Evolutionary conservation across 2,113 vertebrate species (phyloP).

Genomic region (Plotosus lineatus): DNA sequence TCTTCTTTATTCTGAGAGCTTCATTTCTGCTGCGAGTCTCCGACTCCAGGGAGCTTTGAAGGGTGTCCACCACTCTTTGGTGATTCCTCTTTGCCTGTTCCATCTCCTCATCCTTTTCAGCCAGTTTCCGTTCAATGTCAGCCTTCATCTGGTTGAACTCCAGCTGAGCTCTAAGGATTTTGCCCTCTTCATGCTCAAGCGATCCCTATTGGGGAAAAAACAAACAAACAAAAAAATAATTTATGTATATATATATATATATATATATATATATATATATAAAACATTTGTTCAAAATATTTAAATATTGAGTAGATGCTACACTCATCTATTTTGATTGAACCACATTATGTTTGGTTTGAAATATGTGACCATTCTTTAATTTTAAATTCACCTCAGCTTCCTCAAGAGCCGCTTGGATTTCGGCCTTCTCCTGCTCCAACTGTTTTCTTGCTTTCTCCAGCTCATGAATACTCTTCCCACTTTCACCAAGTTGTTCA

Average conservation of each 20-base stretch:
- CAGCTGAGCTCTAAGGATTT: conserved; percentile 84
- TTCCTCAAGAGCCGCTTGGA: conserved; percentile 74
- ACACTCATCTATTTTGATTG: neutral
- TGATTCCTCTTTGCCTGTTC: conserved; percentile 55
- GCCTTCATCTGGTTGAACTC: conserved; percentile 84
- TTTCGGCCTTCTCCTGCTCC: conserved; percentile 73
- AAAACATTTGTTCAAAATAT: neutral
- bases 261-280: too few relatives aligned
- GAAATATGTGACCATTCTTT: neutral
- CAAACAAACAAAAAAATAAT: neutral
- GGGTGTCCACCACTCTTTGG: conserved; percentile 52
- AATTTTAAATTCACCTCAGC: conserved; percentile 65
- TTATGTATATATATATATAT: too few relatives aligned
- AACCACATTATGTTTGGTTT: neutral
- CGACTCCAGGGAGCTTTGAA: conserved; percentile 53
- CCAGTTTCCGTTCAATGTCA: conserved; percentile 51
- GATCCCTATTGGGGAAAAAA: conserved; percentile 80
- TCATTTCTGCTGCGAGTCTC: conserved; percentile 70
- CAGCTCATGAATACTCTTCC: conserved; percentile 72
- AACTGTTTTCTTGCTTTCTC: conserved; percentile 73
- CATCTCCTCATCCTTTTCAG: conserved; percentile 57
- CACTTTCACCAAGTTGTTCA: conserved; percentile 72
- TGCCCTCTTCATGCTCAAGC: conserved; percentile 87
- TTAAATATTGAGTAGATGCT: neutral
- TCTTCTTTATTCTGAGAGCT: conserved; percentile 74